Conservation (phyloP, 2,113 vertebrate species). For the Salvelinus namaycush region DNA sequence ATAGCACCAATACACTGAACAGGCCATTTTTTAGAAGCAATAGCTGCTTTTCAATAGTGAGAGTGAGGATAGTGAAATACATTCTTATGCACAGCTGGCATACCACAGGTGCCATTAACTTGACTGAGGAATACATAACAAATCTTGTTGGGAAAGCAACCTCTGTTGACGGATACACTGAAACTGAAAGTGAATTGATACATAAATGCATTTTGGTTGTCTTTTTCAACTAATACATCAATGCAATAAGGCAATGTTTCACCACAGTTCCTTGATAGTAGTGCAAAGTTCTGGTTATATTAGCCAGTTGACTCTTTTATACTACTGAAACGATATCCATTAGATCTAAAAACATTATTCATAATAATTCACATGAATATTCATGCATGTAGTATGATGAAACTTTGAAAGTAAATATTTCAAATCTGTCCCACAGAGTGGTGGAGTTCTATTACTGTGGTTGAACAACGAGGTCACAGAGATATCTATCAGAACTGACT, state of each 20-base stretch:
- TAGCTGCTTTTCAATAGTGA: background rate
- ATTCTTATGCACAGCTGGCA: constrained; percentile 20
- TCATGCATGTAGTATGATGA: too few relatives aligned
- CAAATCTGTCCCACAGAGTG: too few relatives aligned
- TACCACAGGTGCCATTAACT: constrained; percentile 13
- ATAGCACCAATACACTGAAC: background rate
- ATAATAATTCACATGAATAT: too few relatives aligned
- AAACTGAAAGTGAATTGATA: background rate
- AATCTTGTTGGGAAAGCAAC: constrained; percentile 11
- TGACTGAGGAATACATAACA: constrained; percentile 20
- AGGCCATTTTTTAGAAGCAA: background rate
- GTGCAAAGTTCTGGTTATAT: too few relatives aligned
- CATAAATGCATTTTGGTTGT: background rate
- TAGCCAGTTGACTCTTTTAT: too few relatives aligned
- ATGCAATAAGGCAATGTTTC: too few relatives aligned
- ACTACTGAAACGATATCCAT: too few relatives aligned
- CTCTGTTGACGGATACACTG: constrained; percentile 14
- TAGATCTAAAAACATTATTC: too few relatives aligned
- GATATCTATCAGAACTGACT: constrained; percentile 4
- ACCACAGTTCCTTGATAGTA: too few relatives aligned
- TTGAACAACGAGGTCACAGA: background rate
- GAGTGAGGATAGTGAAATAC: background rate
- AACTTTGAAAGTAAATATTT: too few relatives aligned
- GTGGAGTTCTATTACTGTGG: too few relatives aligned
- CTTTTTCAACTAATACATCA: too few relatives aligned